These are phyloP conservation scores for Berghia stephanieae DNA, from an alignment of 1,140 invertebrate genomes.

Conservation along the genomic window DNA sequence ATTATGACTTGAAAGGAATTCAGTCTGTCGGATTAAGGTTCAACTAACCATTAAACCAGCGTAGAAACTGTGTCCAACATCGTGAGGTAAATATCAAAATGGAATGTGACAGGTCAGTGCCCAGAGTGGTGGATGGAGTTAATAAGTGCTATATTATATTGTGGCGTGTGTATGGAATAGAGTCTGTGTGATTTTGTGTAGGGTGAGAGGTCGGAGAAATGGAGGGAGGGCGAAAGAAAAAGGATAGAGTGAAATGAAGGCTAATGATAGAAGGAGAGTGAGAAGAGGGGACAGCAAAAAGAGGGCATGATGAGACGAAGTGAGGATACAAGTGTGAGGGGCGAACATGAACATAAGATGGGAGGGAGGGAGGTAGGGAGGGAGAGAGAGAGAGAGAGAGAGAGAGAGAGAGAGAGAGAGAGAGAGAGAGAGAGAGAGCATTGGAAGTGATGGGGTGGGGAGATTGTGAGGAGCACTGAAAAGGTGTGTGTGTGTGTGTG, in stretches of 20 bases:
- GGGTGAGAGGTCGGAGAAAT: background rate
- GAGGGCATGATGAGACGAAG: background rate
- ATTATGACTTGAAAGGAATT: too few species aligned
- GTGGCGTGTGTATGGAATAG: too few species aligned
- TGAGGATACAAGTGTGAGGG: background rate
- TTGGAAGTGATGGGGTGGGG: background rate
- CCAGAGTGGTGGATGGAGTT: too few species aligned
- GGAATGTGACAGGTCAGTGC: too few species aligned
- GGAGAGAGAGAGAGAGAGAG: slow-evolving; percentile 24
- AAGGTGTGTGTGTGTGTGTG: background rate
- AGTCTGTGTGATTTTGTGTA: too few species aligned
- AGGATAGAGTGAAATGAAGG: background rate
- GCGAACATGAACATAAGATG: background rate
- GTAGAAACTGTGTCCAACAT: too few species aligned
- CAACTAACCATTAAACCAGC: too few species aligned
- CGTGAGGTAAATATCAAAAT: too few species aligned
- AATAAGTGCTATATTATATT: too few species aligned
- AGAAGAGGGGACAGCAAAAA: background rate
- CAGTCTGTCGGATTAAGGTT: too few species aligned
- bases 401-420: slow-evolving; percentile 18
- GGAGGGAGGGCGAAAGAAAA: background rate
- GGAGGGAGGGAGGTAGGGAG: background rate
- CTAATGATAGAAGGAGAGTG: background rate
- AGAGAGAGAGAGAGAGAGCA: slow-evolving; percentile 17
- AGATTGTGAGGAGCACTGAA: background rate